Evolutionary conservation across 1,140 invertebrate genomes (phyloP).

Genomic region (Choristoneura fumiferana): DNA sequence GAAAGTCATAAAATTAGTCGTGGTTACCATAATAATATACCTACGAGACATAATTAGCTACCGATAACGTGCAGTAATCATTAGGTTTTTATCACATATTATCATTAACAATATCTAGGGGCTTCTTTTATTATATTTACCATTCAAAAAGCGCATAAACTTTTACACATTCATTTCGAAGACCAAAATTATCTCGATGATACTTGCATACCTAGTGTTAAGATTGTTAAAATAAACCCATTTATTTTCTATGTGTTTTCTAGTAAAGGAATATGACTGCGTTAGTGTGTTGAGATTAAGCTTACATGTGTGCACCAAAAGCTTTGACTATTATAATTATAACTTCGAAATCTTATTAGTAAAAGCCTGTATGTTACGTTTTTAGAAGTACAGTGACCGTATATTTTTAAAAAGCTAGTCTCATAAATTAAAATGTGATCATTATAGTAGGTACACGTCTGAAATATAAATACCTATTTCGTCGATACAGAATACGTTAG

Average conservation of each 20-base stretch:
- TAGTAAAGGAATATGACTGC: conserved; percentile 71
- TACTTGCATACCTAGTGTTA: too few relatives aligned
- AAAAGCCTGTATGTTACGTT: neutral
- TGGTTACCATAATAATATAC: too few relatives aligned
- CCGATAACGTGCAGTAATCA: neutral
- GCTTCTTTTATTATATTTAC: too few relatives aligned
- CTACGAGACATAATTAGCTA: too few relatives aligned
- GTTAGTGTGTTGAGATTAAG: conserved; percentile 26
- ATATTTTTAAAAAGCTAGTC: conserved; percentile 69
- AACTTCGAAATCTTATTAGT: neutral
- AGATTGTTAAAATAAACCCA: too few relatives aligned
- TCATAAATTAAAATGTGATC: conserved; percentile 37
- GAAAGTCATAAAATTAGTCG: too few relatives aligned
- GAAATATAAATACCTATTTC: conserved; percentile 2
- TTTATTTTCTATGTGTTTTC: conserved; percentile 18
- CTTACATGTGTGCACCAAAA: conserved; percentile 3
- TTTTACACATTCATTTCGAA: too few relatives aligned
- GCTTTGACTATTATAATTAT: too few relatives aligned
- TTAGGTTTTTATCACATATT: neutral
- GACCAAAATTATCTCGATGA: too few relatives aligned
- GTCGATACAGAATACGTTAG: neutral
- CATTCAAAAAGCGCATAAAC: neutral
- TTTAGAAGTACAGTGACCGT: conserved; percentile 41
- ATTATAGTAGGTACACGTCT: conserved; percentile 27
- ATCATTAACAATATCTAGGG: neutral